Evolutionary conservation across 2,797 vertebrate genomes (phyloP), one percentile per base, ranked within the genome.

Genomic region (Toxotes lorentzi): DNA sequence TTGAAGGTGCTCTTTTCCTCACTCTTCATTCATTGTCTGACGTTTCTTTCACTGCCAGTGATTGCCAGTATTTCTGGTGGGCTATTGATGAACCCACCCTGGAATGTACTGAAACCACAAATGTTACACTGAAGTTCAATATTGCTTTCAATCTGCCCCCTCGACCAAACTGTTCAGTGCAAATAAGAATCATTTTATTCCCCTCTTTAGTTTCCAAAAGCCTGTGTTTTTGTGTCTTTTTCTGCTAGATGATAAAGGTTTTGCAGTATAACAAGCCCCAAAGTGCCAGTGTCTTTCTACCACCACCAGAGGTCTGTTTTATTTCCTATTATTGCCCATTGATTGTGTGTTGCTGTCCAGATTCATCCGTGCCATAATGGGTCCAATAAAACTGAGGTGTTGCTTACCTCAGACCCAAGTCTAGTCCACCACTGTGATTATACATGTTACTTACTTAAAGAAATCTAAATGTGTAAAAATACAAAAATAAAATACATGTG

Each of bases 191-290:
- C 12, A 48, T 66, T 84, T 74, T 56, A 57, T 84, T 86, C 51
- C 78, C 78, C 71, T 70, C 19, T 77, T 78, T 76, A 76, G 76
- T 94, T 79, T 92, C 79, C 63, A 83, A 93, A 94, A 92, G 77
- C 64, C 62, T 41, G 34, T 92, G 79, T 86, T 90, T 88, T 83
- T 92, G 88, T 94, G 79, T 95, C 71, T 94, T 77, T 90, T 86
- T 90, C 90, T 95, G 83, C 83, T 91, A 96, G 95, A 96, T 95
- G 89, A 93, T 96, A 93, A 96, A 96, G 93, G 95, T 95, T 93
- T 95, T 96, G 94, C 95, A 96, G 95, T 95, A 94, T 88, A 96
- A 94, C 94, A 95, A 90, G 83, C 95, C 95, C 82, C 95, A 93
- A 90, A 94, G 88, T 89, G 86, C 95, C 91, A 94, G 83, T 89